phyloP scores from a whole-genome alignment of 2,888 invertebrate genomes.

The Drosophila ezoana region DNA sequence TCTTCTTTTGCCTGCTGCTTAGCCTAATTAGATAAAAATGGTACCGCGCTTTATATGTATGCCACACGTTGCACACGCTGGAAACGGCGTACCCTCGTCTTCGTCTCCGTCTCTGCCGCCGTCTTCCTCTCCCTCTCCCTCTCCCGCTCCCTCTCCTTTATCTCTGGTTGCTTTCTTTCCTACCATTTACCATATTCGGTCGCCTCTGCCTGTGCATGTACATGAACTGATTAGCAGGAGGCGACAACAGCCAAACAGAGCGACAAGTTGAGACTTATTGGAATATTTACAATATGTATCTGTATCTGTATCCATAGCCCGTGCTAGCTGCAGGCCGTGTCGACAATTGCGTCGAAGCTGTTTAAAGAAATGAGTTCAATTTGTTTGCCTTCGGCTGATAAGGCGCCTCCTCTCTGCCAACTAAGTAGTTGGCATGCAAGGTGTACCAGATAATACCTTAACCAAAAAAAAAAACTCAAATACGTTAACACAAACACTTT shows the following conservation, averaged over 20 bases:
- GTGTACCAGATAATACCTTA: conserved; percentile 40
- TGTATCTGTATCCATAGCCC: conserved; percentile 11
- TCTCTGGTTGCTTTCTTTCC: conserved; percentile 61
- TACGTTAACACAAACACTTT: conserved; percentile 66
- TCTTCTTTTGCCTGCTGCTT: conserved; percentile 55
- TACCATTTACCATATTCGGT: conserved; percentile 74
- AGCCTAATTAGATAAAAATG: conserved; percentile 82
- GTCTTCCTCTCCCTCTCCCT: neutral
- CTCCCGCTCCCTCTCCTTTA: conserved; percentile 36
- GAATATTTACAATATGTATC: conserved; percentile 49
- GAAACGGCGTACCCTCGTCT: neutral
- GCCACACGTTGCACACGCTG: conserved; percentile 39
- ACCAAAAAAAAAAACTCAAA: conserved; percentile 28
- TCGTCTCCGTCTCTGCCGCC: neutral
- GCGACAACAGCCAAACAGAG: conserved; percentile 48
- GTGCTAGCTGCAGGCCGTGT: conserved; percentile 13
- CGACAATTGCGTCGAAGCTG: conserved; percentile 66
- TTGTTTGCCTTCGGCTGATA: conserved; percentile 70
- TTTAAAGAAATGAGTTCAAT: conserved; percentile 77
- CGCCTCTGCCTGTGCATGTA: conserved; percentile 29
- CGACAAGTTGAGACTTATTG: conserved; percentile 70
- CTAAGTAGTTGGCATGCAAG: neutral
- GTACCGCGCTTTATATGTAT: conserved; percentile 53
- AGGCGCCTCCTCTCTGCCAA: conserved; percentile 28
- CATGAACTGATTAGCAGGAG: conserved; percentile 60